Evolutionary conservation across 2,888 invertebrate species (phyloP).

Genomic region (Torymus auratus): DNA sequence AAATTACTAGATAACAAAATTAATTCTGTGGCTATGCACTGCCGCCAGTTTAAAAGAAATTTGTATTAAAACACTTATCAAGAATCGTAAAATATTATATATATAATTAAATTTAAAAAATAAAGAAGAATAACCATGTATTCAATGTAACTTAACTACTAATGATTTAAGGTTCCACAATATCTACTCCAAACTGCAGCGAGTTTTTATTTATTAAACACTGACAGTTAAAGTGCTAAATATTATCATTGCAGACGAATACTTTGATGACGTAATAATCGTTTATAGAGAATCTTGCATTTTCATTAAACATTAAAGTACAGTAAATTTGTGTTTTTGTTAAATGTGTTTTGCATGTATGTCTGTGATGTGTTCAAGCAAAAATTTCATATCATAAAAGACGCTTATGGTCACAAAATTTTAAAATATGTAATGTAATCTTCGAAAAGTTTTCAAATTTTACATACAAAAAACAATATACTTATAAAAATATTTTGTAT

Average conservation of each 20-base stretch:
- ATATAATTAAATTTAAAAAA: constrained; percentile 22
- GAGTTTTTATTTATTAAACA: constrained; percentile 30
- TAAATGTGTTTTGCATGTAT: constrained; percentile 50
- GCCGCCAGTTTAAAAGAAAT: constrained; percentile 24
- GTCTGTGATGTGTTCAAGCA: constrained; percentile 54
- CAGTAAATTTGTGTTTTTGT: constrained; percentile 12
- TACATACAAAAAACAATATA: neutral
- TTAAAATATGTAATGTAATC: neutral
- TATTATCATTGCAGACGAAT: neutral
- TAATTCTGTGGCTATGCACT: constrained; percentile 25
- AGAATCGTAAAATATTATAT: constrained; percentile 24
- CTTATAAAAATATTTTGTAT: too few relatives aligned
- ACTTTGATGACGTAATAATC: constrained; percentile 25
- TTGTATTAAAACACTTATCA: constrained; percentile 11
- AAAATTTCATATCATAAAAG: constrained; percentile 18
- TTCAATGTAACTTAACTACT: constrained; percentile 10
- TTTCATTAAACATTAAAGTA: constrained; percentile 22
- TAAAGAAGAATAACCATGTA: neutral
- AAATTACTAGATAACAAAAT: constrained; percentile 28
- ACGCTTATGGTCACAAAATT: neutral
- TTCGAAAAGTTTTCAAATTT: neutral
- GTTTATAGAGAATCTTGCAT: constrained; percentile 32
- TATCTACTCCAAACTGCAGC: constrained; percentile 19
- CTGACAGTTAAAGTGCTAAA: constrained; percentile 7
- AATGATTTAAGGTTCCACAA: constrained; percentile 7